Evolutionary conservation across 2,797 vertebrate genomes (phyloP).

Genomic region (Siniperca undulata): DNA sequence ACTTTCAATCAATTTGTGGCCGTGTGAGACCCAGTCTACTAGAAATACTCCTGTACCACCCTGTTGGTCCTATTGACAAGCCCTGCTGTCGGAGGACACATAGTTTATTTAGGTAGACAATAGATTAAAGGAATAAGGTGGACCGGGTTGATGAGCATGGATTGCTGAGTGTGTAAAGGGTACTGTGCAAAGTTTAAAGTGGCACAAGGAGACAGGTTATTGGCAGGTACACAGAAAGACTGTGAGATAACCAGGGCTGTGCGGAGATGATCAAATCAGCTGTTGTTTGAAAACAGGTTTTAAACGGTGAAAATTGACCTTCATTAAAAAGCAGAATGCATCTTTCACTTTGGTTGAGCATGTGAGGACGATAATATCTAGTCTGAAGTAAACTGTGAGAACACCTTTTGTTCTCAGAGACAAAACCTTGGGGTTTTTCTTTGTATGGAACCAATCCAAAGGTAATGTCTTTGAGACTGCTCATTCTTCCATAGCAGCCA

Average conservation of each 20-base stretch:
- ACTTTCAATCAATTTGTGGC: constrained; percentile 41
- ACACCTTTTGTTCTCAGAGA: constrained; percentile 34
- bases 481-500: constrained; percentile 42
- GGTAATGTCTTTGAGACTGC: constrained; percentile 45
- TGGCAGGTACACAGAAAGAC: constrained; percentile 40
- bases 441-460: constrained; percentile 35
- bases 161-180: constrained; percentile 45
- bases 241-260: not conserved
- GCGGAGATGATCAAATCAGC: constrained; percentile 11
- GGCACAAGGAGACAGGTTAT: constrained; percentile 34
- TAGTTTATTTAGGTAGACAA: constrained; percentile 52
- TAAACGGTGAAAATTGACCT: constrained; percentile 6
- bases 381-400: not conserved
- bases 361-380: not conserved
- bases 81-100: constrained; percentile 39
- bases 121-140: constrained; percentile 49
- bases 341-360: not conserved
- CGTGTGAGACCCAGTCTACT: constrained; percentile 29
- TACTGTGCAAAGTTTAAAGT: constrained; percentile 40
- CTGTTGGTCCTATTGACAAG: constrained; percentile 49
- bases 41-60: constrained; percentile 38
- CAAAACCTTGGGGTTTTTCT: constrained; percentile 24
- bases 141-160: constrained; percentile 54
- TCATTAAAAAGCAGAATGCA: constrained; percentile 2
- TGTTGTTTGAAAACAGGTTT: not conserved